Evolutionary conservation across 2,888 invertebrate species (phyloP).

Genomic region (Tanypteryx hageni): DNA sequence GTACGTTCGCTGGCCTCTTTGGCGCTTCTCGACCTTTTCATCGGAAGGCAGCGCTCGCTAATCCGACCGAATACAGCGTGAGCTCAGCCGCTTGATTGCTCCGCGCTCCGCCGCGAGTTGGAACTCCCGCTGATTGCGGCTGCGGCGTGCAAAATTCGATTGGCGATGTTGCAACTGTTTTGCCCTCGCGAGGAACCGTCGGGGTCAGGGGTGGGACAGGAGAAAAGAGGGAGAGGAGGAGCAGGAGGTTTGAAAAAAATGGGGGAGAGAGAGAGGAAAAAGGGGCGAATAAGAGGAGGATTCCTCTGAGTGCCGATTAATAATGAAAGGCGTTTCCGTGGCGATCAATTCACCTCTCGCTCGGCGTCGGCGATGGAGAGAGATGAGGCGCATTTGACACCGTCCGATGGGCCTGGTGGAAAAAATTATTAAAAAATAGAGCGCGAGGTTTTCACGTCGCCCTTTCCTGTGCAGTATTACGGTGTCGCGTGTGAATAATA

Average conservation of each 20-base stretch:
- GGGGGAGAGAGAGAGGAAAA: background rate
- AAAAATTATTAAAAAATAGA: background rate
- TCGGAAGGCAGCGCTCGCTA: background rate
- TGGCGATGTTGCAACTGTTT: conserved; percentile 8
- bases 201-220: background rate
- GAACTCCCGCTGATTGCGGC: conserved; percentile 20
- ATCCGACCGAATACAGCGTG: background rate
- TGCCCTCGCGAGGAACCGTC: background rate
- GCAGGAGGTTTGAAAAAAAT: background rate
- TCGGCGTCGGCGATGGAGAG: background rate
- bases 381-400: conserved; percentile 17
- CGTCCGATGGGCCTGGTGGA: background rate
- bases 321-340: background rate
- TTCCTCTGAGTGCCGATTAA: conserved; percentile 16
- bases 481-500: background rate
- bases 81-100: background rate
- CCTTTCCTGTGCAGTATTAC: background rate
- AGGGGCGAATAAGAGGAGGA: background rate
- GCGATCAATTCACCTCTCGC: conserved; percentile 8
- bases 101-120: background rate
- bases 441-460: background rate
- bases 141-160: background rate
- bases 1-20: background rate
- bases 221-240: background rate
- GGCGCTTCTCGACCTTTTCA: conserved; percentile 33